Conservation (phyloP, 2,113 vertebrate genomes). For the Diphyllodes magnificus region DNA sequence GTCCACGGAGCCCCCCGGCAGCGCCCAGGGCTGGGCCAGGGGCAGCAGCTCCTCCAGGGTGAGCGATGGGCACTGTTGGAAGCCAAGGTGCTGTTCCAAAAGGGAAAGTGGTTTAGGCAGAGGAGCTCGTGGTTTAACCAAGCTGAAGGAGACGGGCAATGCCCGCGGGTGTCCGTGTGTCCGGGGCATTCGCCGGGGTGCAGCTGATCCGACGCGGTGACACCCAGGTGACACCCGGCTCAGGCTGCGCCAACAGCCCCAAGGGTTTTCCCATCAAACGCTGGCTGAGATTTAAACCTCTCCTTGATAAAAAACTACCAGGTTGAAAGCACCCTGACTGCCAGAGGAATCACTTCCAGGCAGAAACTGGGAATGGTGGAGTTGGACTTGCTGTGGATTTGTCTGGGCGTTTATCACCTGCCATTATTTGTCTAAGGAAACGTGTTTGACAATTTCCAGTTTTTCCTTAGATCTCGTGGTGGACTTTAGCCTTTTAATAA, state of each 20-base stretch:
- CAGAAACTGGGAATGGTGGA: slow-evolving; percentile 57
- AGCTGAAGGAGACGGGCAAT: neutral
- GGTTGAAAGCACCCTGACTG: neutral
- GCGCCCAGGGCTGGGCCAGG: neutral
- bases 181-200: neutral
- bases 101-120: neutral
- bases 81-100: neutral
- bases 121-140: neutral
- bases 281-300: slow-evolving; percentile 62
- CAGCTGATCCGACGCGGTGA: neutral
- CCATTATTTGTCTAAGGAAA: slow-evolving; percentile 76
- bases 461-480: slow-evolving; percentile 79
- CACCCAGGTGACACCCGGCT: neutral
- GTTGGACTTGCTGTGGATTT: slow-evolving; percentile 57
- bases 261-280: slow-evolving; percentile 3
- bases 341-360: slow-evolving; percentile 53
- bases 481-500: slow-evolving; percentile 79
- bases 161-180: neutral
- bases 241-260: neutral
- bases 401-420: slow-evolving; percentile 69
- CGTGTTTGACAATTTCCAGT: slow-evolving; percentile 72
- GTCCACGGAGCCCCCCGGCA: neutral
- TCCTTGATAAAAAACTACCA: slow-evolving; percentile 33
- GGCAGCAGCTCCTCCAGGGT: neutral
- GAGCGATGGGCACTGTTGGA: neutral